These are phyloP conservation scores for Sitta carolinensis DNA, from an alignment of 2,797 vertebrate species.

Conservation along the genomic window DNA sequence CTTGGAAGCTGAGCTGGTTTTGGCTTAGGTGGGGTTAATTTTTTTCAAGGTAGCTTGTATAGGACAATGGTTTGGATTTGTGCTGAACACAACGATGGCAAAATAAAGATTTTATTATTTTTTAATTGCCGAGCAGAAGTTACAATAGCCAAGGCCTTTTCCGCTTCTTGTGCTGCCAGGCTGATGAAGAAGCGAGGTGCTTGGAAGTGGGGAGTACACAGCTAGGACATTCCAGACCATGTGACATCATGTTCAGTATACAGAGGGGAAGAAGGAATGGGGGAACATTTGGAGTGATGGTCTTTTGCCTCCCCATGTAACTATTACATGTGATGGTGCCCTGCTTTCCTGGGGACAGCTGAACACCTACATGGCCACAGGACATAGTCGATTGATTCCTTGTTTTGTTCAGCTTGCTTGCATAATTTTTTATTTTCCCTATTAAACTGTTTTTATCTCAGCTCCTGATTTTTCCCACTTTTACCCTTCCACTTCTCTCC, in stretches of 20 bases:
- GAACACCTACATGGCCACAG: neutral
- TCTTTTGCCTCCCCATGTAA: neutral
- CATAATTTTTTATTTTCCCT: neutral
- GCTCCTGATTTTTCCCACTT: neutral
- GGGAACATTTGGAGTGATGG: neutral
- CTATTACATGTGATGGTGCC: too few relatives aligned
- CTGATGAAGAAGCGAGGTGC: neutral
- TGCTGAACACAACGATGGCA: neutral
- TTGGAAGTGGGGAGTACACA: neutral
- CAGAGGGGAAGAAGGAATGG: neutral
- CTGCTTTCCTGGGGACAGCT: neutral
- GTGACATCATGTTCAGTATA: neutral
- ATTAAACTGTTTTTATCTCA: neutral
- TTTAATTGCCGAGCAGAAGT: neutral
- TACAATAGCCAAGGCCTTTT: neutral
- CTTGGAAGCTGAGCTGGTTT: neutral
- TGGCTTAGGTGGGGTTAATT: neutral
- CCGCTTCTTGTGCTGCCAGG: neutral
- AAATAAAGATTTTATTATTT: neutral
- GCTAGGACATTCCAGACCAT: too few relatives aligned
- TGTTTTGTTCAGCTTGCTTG: neutral
- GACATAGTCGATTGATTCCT: neutral
- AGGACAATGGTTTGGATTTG: neutral
- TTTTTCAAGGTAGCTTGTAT: neutral
- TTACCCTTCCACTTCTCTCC: neutral